Base-by-base conservation (phyloP, 2,797 vertebrate genomes). In the Propithecus deckenii region DNA sequence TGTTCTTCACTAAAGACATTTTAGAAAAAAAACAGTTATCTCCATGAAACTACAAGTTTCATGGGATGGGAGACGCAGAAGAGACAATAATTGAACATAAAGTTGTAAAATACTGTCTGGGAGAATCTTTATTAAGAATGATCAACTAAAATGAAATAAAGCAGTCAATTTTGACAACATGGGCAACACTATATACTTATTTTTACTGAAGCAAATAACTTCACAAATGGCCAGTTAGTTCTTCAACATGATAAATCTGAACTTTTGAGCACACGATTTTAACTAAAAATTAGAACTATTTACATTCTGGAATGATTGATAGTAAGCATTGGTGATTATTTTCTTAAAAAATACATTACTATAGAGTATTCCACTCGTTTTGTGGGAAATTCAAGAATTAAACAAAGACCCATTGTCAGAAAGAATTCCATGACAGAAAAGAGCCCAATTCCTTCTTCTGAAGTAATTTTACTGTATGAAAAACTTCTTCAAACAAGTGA, bases 401-500 rank as follows among this genome's bases (percentile, higher is more conserved):
- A 5, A 98, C 86, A 95, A 95, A 97, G 90, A 84, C 35, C 46
- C 67, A 80, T 13, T 93, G 55, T 85, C 74, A 86, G 61, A 86
- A 17, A 94, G 72, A 96, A 92, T 69, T 67, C 43, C 76, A 28
- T 18, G 76, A 95, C 32, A 78, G 63, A 91, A 57, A 93, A 78
- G 20, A n/a, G 8, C 57, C 78, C 18, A 46, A 35, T 38, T 48
- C 92, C 75, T 81, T 80, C 50, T 83, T 65, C 41, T 38, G 41
- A 78, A 94, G 50, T 93, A 55, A 80, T 90, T 89, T 86, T 72
- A 86, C 20, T 50, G 50, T 22, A 63, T 23, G 17, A 69, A 96
- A 61, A 55, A 86, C 43, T 67, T n/a, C 46, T 87, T 78, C 69
- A 96, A 94, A 85, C 30, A 94, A 72, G n/a, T 35, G 32, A 28